Conservation (phyloP, 2,888 invertebrate genomes). For the Phorcus lineatus region DNA sequence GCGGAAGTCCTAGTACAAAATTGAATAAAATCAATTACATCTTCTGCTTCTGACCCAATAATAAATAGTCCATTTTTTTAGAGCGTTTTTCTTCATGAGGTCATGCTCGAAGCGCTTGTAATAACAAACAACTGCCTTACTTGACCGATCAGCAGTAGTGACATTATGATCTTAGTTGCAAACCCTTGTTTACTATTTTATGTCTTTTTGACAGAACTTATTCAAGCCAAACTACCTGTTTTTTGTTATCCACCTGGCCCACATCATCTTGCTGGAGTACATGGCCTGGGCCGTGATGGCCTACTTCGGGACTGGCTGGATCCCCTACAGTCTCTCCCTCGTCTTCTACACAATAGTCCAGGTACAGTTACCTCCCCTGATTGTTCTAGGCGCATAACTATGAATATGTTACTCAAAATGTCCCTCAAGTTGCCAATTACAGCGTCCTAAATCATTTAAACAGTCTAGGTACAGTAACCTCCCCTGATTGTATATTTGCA, state of each 20-base stretch:
- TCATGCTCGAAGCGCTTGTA: too few species aligned
- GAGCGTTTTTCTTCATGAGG: too few species aligned
- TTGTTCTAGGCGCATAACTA: not conserved
- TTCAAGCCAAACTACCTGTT: conserved; percentile 69
- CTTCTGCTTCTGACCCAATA: too few species aligned
- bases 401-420: not conserved
- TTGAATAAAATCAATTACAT: too few species aligned
- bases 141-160: too few species aligned
- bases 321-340: conserved; percentile 61
- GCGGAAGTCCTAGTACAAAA: too few species aligned
- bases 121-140: too few species aligned
- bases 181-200: not conserved
- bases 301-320: conserved; percentile 70
- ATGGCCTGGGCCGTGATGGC: conserved; percentile 65
- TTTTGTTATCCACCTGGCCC: conserved; percentile 63
- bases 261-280: conserved; percentile 69
- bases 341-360: conserved; percentile 64
- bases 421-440: too few species aligned
- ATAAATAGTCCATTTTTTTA: too few species aligned
- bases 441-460: too few species aligned
- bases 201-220: conserved; percentile 58
- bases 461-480: conserved; percentile 67
- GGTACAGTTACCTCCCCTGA: conserved; percentile 50
- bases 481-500: not conserved
- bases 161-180: too few species aligned